phyloP scores from a whole-genome alignment of 1,140 invertebrate genomes.

The Lineus longissimus region DNA sequence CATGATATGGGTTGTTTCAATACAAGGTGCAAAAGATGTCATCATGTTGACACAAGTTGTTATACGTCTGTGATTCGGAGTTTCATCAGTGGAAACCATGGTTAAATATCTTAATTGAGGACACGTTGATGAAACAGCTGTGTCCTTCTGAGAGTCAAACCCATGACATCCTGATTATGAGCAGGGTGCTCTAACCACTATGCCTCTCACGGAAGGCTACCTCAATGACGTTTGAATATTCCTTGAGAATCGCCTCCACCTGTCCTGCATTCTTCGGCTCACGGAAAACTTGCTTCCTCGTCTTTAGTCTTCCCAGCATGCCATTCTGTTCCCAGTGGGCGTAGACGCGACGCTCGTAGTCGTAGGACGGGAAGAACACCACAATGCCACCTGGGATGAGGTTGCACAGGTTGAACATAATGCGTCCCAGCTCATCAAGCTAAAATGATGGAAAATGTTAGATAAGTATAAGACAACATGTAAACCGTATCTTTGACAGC shows the following conservation, averaged over 20 bases:
- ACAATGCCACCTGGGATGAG: conserved; percentile 88
- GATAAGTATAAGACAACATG: too few relatives aligned
- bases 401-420: conserved; percentile 67
- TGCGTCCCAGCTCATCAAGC: conserved; percentile 74
- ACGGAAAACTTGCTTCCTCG: conserved; percentile 76
- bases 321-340: conserved; percentile 66
- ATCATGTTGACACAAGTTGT: too few relatives aligned
- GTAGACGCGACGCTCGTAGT: conserved; percentile 68
- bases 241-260: conserved; percentile 73
- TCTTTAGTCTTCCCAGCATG: conserved; percentile 64
- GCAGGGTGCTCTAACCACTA: too few relatives aligned
- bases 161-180: too few relatives aligned
- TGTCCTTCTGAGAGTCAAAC: too few relatives aligned
- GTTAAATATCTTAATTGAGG: too few relatives aligned
- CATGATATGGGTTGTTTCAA: too few relatives aligned
- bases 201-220: conserved; percentile 10
- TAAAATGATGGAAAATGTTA: conserved; percentile 43
- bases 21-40: too few relatives aligned
- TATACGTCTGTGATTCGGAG: too few relatives aligned
- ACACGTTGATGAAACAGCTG: too few relatives aligned
- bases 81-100: too few relatives aligned
- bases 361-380: conserved; percentile 91
- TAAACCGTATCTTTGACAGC: too few relatives aligned
- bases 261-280: conserved; percentile 70
- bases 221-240: conserved; percentile 63